Conservation (phyloP, 2,888 invertebrate genomes). For the Metopia argyrocephala region DNA sequence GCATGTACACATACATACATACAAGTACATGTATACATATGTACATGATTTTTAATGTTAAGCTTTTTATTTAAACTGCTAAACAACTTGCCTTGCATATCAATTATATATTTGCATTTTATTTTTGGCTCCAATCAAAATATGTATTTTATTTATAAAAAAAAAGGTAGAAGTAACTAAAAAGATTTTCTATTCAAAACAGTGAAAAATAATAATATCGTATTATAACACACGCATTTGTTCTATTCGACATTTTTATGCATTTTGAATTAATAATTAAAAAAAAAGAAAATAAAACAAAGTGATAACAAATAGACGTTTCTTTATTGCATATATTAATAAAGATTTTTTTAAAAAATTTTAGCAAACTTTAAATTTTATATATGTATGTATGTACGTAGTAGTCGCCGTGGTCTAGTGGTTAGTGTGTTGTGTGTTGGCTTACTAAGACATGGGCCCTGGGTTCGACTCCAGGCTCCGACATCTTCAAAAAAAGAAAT, state of each 20-base stretch:
- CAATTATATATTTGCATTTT: constrained; percentile 33
- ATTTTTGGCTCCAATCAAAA: constrained; percentile 22
- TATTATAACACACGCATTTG: constrained; percentile 43
- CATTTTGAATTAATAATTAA: constrained; percentile 35
- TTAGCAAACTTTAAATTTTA: too few species aligned
- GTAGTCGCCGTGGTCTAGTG: too few species aligned
- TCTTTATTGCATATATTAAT: too few species aligned
- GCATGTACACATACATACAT: background rate
- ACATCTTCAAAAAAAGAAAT: too few species aligned
- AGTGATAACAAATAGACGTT: too few species aligned
- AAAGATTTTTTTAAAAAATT: too few species aligned
- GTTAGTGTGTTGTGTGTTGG: too few species aligned
- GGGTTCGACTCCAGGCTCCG: too few species aligned
- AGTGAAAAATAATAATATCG: background rate
- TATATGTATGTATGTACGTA: too few species aligned
- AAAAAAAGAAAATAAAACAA: too few species aligned
- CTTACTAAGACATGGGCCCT: too few species aligned
- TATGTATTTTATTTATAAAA: constrained; percentile 32
- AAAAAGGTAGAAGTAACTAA: background rate
- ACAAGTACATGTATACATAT: background rate
- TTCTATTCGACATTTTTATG: constrained; percentile 30
- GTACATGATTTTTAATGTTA: background rate
- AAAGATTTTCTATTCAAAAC: background rate
- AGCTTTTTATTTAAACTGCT: constrained; percentile 30
- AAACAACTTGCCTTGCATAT: constrained; percentile 43